Base-by-base conservation (phyloP, 1,140 invertebrate species). In the Coenobita brevimanus region DNA sequence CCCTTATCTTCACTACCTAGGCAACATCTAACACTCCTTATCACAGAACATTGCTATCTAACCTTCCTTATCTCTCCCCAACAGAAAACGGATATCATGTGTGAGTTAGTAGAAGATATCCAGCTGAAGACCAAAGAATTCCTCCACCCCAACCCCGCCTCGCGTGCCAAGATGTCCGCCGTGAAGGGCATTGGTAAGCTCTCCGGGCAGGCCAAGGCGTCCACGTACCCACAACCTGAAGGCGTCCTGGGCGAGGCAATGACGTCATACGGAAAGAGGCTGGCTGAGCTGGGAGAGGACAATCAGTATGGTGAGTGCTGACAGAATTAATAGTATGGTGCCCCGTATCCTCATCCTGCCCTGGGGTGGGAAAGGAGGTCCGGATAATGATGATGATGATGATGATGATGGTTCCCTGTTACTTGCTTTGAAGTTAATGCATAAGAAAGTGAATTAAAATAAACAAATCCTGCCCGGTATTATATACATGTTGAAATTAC, bases 61-160 rank as follows among this genome's bases (percentile, higher is more conserved):
- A 82, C 33, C 27, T 10, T 4, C 6, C 3, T 4, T 41, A 60
- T 36, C 33, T 91, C 21, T 86, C 91, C 91, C 87, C 94, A 93
- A 46, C 92, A 98, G 96, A 98, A 98, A 97, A 99, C 98, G 88
- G 98, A 99, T 93, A 96, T 99, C 30, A 98, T 97, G 82, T 96
- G 95, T 90, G 98, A 99, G 92, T 93, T 99, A 90, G 97, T 99
- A 3, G 98, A 99, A 92, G 98, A 99, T 92, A 92, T 99, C 82
- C 97, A 99, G 92, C 92, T 96, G 88, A 99, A 99, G 94, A 99
- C 99, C 33, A 99, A 99, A 94, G 99, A 99, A 94, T 99, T 97
- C 93, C 95, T 99, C 54, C 99, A 99, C 92, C 99, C 99, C 67
- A 99, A 99, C 94, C 99, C 99, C 75, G 97, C 97, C 41, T 97